Conservation (phyloP, 2,797 vertebrate species). For the Phylloscopus collybita region DNA sequence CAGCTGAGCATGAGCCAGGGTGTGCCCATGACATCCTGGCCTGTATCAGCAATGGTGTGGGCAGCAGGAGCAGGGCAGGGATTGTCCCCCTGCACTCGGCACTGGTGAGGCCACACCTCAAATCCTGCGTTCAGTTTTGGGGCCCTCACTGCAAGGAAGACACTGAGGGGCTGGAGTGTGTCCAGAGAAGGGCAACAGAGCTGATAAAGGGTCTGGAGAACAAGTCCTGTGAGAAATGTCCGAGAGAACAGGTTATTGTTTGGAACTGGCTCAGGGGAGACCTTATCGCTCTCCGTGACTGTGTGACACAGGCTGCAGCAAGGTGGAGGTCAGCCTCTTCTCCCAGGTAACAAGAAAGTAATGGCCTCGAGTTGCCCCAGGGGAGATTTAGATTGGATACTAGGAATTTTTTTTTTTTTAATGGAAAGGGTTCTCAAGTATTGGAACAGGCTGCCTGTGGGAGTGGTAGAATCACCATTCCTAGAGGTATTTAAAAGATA, state of each 20-base stretch:
- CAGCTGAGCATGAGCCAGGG: rapidly evolving
- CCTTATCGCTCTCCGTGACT: rapidly evolving
- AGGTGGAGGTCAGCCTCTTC: neutral
- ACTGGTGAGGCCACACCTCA: neutral
- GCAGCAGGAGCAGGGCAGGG: neutral
- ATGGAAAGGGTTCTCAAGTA: neutral
- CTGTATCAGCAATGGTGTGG: neutral
- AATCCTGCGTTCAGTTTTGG: neutral
- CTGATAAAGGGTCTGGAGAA: neutral
- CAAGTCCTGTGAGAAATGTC: neutral
- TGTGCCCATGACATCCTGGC: neutral
- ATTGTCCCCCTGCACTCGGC: rapidly evolving
- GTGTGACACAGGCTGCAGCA: neutral
- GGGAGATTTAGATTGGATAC: neutral
- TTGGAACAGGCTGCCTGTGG: neutral
- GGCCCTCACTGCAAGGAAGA: rapidly evolving
- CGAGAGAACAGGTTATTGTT: neutral
- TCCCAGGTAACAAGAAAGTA: neutral
- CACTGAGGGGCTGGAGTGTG: rapidly evolving
- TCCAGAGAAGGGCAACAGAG: neutral
- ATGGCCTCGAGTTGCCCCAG: neutral
- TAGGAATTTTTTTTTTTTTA: neutral
- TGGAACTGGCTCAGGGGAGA: neutral
- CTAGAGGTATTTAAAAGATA: neutral
- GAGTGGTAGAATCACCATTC: neutral